phyloP scores from a whole-genome alignment of 2,888 invertebrate species.

The Palloptera scutellata region DNA sequence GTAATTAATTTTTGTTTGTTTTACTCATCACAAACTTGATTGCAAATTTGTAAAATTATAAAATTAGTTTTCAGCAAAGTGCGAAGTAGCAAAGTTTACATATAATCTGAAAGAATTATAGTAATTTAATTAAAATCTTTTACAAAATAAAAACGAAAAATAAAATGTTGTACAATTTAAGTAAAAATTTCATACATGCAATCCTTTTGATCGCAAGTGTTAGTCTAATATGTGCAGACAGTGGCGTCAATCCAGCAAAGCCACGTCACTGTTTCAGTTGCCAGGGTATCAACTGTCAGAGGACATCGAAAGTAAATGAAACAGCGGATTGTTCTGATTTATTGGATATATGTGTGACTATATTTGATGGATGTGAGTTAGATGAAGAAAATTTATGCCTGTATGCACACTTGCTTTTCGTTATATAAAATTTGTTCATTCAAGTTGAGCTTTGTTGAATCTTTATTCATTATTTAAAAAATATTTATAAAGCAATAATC shows the following conservation, averaged over 20 bases:
- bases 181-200: background rate
- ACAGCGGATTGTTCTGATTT: slow-evolving; percentile 49
- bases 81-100: background rate
- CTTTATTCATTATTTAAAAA: background rate
- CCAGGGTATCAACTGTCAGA: slow-evolving; percentile 56
- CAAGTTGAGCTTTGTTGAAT: background rate
- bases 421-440: too few species aligned
- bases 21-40: too few species aligned
- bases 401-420: background rate
- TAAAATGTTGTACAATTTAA: background rate
- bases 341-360: slow-evolving; percentile 57
- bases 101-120: background rate
- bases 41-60: background rate
- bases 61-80: background rate
- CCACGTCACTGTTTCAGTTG: slow-evolving; percentile 53
- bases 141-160: background rate
- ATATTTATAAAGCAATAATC: too few species aligned
- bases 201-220: slow-evolving; percentile 8
- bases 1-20: too few species aligned
- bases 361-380: slow-evolving; percentile 56
- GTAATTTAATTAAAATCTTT: background rate
- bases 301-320: slow-evolving; percentile 45
- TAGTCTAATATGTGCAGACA: background rate
- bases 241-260: slow-evolving; percentile 31
- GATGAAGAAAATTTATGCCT: background rate